Conservation (phyloP, 2,888 invertebrate genomes). For the Leucozona laternaria region DNA sequence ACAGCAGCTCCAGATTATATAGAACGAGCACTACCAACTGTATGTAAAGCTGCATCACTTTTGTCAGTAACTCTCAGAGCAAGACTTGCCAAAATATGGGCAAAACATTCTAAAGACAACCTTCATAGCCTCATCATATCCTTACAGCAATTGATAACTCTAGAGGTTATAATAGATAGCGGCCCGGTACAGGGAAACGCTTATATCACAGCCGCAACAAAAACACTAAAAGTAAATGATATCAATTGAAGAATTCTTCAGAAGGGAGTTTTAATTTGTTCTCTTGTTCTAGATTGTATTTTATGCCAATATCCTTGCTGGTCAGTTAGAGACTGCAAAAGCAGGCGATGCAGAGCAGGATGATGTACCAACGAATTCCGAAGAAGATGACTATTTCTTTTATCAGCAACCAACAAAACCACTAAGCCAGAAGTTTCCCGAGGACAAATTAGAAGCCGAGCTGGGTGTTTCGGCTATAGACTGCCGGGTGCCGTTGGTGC, state of each 20-base stretch:
- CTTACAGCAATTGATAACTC: constrained; percentile 94
- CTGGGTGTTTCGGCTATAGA: constrained; percentile 87
- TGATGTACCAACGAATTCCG: constrained; percentile 83
- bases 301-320: constrained; percentile 94
- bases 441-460: constrained; percentile 86
- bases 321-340: constrained; percentile 88
- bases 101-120: constrained; percentile 87
- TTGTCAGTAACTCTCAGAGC: constrained; percentile 90
- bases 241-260: not conserved
- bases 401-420: constrained; percentile 80
- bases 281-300: constrained; percentile 88
- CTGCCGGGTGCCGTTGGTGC: constrained; percentile 92
- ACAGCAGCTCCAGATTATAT: constrained; percentile 90
- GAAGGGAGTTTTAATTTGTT: not conserved
- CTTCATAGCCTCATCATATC: constrained; percentile 89
- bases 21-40: constrained; percentile 91
- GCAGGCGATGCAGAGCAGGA: constrained; percentile 85
- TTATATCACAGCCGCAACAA: constrained; percentile 92
- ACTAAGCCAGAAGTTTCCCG: constrained; percentile 83
- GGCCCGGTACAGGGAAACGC: constrained; percentile 94
- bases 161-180: constrained; percentile 91
- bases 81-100: constrained; percentile 92
- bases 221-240: constrained; percentile 90
- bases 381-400: constrained; percentile 82
- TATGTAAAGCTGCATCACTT: constrained; percentile 90